A percentile compares a stretch with the other conserved stretches of the same genome.
Evolutionary conservation across 2,888 invertebrate species (phyloP).

Genomic region (Mystacides longicornis): DNA sequence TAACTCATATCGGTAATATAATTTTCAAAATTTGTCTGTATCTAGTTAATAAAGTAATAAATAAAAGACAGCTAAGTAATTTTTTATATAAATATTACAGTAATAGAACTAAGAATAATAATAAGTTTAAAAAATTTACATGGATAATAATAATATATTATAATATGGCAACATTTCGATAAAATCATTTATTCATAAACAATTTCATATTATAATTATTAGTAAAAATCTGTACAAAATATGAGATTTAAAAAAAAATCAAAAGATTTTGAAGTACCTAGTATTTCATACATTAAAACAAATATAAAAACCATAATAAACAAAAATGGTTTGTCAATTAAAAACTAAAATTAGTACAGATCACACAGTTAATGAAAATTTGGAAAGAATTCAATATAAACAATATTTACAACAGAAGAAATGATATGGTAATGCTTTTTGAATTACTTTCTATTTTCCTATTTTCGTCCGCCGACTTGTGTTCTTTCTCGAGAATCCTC

Average conservation of each 20-base stretch:
- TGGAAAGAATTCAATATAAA: background rate
- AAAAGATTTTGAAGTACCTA: background rate
- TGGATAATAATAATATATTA: background rate
- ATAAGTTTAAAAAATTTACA: background rate
- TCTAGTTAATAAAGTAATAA: too few species aligned
- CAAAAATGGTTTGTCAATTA: background rate
- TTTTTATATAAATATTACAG: background rate
- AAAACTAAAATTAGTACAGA: background rate
- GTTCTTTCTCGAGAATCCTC: slow-evolving; percentile 44
- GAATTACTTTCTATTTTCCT: slow-evolving; percentile 3
- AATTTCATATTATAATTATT: background rate
- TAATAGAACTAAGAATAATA: background rate
- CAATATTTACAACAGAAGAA: background rate
- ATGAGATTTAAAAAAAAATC: background rate
- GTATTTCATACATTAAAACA: background rate
- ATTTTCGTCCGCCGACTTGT: slow-evolving; percentile 25
- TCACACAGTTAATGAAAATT: background rate
- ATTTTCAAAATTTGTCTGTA: too few species aligned
- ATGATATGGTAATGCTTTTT: background rate
- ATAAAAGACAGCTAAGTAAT: too few species aligned
- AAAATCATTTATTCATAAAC: background rate
- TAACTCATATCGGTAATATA: too few species aligned
- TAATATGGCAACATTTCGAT: background rate
- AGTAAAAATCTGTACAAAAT: background rate
- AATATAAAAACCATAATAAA: background rate